Evolutionary conservation across 2,797 vertebrate genomes (phyloP).

Genomic region (Cuniculus paca): DNA sequence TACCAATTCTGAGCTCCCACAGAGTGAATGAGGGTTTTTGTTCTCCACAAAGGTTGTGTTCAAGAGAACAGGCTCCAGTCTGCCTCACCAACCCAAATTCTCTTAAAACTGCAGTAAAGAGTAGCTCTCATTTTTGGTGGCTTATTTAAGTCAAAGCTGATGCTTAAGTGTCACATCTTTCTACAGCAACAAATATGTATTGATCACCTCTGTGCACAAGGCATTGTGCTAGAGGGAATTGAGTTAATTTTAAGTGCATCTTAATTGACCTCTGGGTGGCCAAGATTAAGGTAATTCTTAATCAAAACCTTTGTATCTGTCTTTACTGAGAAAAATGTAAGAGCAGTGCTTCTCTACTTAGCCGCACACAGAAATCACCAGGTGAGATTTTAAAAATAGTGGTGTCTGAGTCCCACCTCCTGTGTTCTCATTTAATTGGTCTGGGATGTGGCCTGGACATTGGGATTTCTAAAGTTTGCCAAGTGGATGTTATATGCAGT

Average conservation of each 20-base stretch:
- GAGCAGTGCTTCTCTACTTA: conserved; percentile 54
- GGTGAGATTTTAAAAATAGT: conserved; percentile 72
- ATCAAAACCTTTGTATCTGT: conserved; percentile 77
- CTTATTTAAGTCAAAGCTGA: conserved; percentile 78
- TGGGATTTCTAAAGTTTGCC: conserved; percentile 68
- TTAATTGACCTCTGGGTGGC: conserved; percentile 78
- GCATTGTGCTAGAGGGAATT: conserved; percentile 50
- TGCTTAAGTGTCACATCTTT: conserved; percentile 52
- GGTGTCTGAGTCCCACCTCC: conserved; percentile 63
- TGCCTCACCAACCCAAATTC: conserved; percentile 73
- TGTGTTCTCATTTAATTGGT: conserved; percentile 76
- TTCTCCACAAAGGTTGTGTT: conserved; percentile 80
- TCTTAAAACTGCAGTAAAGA: conserved; percentile 72
- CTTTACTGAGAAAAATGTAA: conserved; percentile 74
- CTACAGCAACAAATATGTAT: conserved; percentile 63
- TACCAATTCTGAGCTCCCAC: conserved; percentile 77
- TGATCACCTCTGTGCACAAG: conserved; percentile 63
- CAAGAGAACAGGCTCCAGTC: conserved; percentile 70
- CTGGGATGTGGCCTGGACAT: conserved; percentile 63
- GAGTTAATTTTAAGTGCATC: conserved; percentile 80
- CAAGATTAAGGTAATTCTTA: conserved; percentile 80
- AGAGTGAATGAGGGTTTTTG: conserved; percentile 77
- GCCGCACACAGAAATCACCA: conserved; percentile 64
- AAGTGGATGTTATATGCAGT: background rate
- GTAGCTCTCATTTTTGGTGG: conserved; percentile 66